Base-by-base conservation (phyloP, 2,888 invertebrate species). In the Chalcis sispes region DNA sequence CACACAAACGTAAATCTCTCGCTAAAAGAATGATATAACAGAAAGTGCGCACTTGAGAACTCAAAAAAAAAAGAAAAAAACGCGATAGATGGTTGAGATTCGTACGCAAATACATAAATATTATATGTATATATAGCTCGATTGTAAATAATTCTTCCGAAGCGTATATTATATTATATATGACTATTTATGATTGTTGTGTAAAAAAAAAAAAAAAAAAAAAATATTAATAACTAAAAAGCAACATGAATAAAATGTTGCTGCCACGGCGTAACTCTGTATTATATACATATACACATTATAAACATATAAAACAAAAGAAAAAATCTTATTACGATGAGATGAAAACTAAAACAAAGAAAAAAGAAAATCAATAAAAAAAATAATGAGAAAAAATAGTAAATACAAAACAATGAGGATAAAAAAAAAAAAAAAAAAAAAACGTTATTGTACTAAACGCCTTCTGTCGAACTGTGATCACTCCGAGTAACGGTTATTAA, bases 391-490 rank as follows among this genome's bases (percentile, higher is more conserved):
- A 7, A 36, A 36, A 36, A 36, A 36, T 5, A 46, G 20, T 46
- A 52, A 36, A 36, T 54, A 50, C 46, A 48, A 62, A 70, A 46
- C 40, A 58, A 52, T 25, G 18, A n/a, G 15, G 52, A 65, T 36
- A 42, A 58, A 46, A 46, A 48, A 56, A 40, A 29, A 74, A 15
- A n/a, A 52, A 18, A 7, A 10, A 23, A 23, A 23, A 67, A 72
- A 67, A 74, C 54, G 54, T 71, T 72, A 62, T 66, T 80, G 79
- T 82, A 82, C 82, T 82, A 81, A 82, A 84, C 80, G 87, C 87
- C 87, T 87, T 87, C 84, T 87, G 86, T 86, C 83, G 84, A 86
- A 84, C 87, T 87, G 87, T 87, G 87, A 87, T 87, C 83, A 84
- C 83, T 82, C 82, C 83, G 83, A 81, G 81, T 84, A 84, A 81